Percentiles rank a stretch among this genome's conserved stretches.
phyloP scores from a whole-genome alignment of 2,888 invertebrate genomes.

The Microctonus aethiopoides region DNA sequence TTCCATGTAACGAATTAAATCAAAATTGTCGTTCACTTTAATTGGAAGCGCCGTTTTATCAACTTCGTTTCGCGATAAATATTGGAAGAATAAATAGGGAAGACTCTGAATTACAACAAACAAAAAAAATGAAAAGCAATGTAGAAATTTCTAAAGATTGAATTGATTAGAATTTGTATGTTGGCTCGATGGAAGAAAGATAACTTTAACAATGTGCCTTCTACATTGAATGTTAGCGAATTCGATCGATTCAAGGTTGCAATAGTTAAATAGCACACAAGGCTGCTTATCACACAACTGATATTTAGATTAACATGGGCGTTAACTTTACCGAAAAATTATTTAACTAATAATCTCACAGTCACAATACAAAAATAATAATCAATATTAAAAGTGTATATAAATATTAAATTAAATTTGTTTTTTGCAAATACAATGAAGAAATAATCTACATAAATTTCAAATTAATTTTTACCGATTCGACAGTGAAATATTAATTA shows the following conservation, averaged over 20 bases:
- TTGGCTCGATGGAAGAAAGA: background rate
- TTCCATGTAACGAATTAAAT: background rate
- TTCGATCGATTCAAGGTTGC: slow-evolving; percentile 5
- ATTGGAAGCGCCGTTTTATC: background rate
- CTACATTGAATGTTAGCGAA: background rate
- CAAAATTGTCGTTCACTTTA: background rate
- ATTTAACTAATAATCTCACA: background rate
- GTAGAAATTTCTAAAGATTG: no score
- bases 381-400: background rate
- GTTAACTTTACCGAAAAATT: background rate
- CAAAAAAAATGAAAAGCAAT: no score
- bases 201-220: background rate
- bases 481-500: no score
- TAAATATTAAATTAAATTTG: background rate
- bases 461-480: no score
- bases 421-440: no score
- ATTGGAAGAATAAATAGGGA: background rate
- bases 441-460: no score
- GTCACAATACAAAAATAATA: background rate
- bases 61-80: background rate
- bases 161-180: no score
- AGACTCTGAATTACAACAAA: background rate
- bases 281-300: background rate
- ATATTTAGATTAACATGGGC: background rate
- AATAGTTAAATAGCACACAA: background rate